Base-by-base conservation (phyloP, 2,113 vertebrate species). In the Cebus imitator region DNA sequence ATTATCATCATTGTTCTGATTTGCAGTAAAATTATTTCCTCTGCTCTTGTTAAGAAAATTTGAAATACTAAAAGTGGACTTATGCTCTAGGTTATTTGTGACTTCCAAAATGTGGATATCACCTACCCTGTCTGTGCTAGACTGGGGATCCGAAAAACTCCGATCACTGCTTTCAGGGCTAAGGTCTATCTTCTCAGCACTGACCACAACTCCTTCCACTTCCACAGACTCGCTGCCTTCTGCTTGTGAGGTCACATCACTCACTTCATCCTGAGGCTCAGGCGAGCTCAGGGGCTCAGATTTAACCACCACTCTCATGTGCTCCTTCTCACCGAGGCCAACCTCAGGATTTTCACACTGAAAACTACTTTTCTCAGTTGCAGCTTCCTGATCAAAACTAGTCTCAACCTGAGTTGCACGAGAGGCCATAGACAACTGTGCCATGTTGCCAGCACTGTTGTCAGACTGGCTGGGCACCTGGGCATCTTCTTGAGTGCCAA, bases 381-480 rank as follows among this genome's bases (percentile, higher is more conserved):
- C 92, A 6, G 98, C 96, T 30, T 99, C 98, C 97, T 98, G 99
- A 81, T 99, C 98, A 73, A 98, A 99, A 86, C 98, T 98, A 16
- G 98, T 98, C 97, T 99, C 99, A 6, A 98, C 98, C 0, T 98
- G 98, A 0, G 97, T 98, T 27, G 97, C 97, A 18, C 99, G 99
- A 0, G 99, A 99, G 0, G 98, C 97, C 97, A 99, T 98, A 80
- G 99, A 99, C 75, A 99, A 95, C 83, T 98, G 98, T 11, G 99
- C 98, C 52, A 99, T 98, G 94, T 98, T 99, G 66, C 98, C 98
- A 2, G 98, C 98, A 0, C 99, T 98, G 3, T 99, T 99, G 94
- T 99, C 99, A 0, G 99, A 99, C 96, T 99, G 99, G 97, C 99
- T 99, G 32, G 99, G 99, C 98, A 99, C 99, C 96, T 99, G 99